Base-by-base conservation (phyloP, 2,113 vertebrate species). In the Quiscalus mexicanus region DNA sequence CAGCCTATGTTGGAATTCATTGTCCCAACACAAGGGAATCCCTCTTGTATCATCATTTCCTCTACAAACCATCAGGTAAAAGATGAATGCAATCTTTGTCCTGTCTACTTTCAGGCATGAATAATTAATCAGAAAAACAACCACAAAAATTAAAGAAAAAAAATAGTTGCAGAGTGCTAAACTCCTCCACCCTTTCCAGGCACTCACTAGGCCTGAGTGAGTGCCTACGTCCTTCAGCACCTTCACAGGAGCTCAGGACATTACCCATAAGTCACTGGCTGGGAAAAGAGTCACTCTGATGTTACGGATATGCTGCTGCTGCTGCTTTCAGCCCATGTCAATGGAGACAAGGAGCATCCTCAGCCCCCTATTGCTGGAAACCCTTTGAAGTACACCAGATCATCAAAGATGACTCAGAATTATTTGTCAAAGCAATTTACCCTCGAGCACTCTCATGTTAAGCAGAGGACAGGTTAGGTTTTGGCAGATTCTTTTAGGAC, bases 191-290 rank as follows among this genome's bases (percentile, higher is more conserved):
- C 12, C 1, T 52, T 50, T 52, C 37, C 53, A 75, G 4, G 41
- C 37, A 37, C 37, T 37, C 37, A 37, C 14, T 42, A 63, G 23
- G 23, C 9, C 22, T 63, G 19, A 85, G 12, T 14, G n/a, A 67
- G 42, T 0, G 0, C 10, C 19, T 0, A 1, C 4, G 5, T 71
- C 24, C 58, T 84, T n/a, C 60, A 45, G 31, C 10, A 60, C 10
- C 31, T 70, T 53, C 45, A 28, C 16, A 58, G 55, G 30, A 30
- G 18, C n/a, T 78, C 52, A 37, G 13, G 17, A 12, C 11, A 11
- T 56, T 42, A 47, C 17, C 35, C 14, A 1, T 17, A 12, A 39
- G 23, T 41, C 47, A 31, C 27, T 21, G 44, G 5, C 47, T 70
- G 41, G 41, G 33, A 67, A 73, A 74, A 74, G 17, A 31, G 35